A percentile compares a stretch with the other conserved stretches of the same genome.
phyloP scores from a whole-genome alignment of 2,113 vertebrate genomes.

The Galbula dea region DNA sequence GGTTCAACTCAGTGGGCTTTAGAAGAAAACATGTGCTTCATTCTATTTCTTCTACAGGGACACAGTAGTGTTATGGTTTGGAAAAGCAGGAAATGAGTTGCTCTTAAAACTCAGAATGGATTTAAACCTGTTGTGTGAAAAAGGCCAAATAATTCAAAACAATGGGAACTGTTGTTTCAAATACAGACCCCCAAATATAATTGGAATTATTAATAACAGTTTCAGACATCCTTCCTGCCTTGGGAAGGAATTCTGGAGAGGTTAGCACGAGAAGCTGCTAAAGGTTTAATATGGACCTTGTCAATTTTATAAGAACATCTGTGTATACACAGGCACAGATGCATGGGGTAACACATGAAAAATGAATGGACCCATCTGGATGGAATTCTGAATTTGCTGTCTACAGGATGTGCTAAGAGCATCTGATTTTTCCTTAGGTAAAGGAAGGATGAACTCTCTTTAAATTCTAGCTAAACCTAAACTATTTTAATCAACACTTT shows the following conservation, averaged over 20 bases:
- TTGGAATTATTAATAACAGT: background rate
- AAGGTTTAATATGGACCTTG: background rate
- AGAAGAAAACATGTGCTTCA: background rate
- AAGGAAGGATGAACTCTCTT: background rate
- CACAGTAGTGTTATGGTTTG: background rate
- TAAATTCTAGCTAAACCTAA: background rate
- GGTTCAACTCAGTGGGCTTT: background rate
- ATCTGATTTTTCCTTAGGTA: background rate
- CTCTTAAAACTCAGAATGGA: background rate
- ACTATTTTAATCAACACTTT: background rate
- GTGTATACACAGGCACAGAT: background rate
- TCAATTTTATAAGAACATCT: constrained; percentile 1
- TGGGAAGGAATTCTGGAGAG: background rate
- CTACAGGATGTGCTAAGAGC: background rate
- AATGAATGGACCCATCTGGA: background rate
- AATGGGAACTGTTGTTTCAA: background rate
- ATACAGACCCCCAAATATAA: background rate
- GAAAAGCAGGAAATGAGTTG: background rate
- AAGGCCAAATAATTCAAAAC: background rate
- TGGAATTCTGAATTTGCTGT: background rate
- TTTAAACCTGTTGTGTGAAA: background rate
- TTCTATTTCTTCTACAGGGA: background rate
- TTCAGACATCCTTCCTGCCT: background rate
- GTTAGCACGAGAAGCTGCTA: background rate
- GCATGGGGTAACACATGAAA: background rate